These are phyloP conservation scores for Ceyx melanurus DNA, from an alignment of 2,113 vertebrate species.

Conservation along the genomic window DNA sequence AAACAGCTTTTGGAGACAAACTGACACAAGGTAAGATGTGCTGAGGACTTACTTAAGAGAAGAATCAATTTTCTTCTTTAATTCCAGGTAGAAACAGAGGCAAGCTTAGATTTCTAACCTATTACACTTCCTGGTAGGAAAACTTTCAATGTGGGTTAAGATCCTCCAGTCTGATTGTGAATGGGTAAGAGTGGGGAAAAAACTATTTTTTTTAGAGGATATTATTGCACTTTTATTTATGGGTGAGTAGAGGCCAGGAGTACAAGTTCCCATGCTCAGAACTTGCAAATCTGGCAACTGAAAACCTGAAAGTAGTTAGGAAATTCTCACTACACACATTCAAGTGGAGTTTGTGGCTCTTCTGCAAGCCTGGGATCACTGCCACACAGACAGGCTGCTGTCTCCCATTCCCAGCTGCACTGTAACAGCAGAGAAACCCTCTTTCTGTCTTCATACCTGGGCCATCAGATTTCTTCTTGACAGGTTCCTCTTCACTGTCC, in stretches of 20 bases:
- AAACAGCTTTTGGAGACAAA: neutral
- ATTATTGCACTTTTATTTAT: neutral
- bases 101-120: neutral
- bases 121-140: neutral
- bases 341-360: neutral
- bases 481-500: conserved; percentile 72
- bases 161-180: neutral
- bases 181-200: neutral
- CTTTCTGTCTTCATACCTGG: conserved; percentile 72
- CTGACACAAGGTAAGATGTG: neutral
- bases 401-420: neutral
- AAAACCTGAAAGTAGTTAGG: neutral
- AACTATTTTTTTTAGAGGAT: neutral
- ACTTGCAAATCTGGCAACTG: neutral
- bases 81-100: neutral
- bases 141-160: neutral
- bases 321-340: neutral
- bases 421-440: neutral
- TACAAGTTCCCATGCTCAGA: neutral
- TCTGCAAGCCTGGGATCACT: neutral
- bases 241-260: neutral
- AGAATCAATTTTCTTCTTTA: neutral
- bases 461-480: conserved; percentile 82
- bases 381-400: neutral
- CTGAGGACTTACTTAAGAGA: neutral